Evolutionary conservation across 2,113 vertebrate genomes (phyloP).

Genomic region (Maccullochella peelii): DNA sequence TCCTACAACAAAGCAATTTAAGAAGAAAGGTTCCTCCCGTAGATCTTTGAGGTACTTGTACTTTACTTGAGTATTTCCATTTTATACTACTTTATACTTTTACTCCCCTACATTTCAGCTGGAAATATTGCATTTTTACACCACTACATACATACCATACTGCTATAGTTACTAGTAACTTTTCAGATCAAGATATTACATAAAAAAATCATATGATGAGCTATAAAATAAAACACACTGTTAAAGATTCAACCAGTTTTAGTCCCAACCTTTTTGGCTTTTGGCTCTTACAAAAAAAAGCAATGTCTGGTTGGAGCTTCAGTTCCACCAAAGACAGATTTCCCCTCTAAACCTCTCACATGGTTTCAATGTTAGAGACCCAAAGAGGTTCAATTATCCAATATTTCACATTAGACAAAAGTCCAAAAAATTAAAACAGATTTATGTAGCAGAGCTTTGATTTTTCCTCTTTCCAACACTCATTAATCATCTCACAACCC

Average conservation of each 20-base stretch:
- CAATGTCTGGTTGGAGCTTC: no score
- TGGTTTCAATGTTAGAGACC: not conserved
- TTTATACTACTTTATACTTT: not conserved
- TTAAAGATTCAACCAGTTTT: no score
- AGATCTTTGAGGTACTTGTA: not conserved
- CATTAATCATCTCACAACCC: not conserved
- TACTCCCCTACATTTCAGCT: not conserved
- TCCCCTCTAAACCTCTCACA: not conserved
- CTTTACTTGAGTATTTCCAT: not conserved
- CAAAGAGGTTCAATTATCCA: not conserved
- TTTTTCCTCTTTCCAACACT: not conserved
- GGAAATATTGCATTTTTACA: no score
- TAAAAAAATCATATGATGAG: not conserved
- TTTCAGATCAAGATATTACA: not conserved
- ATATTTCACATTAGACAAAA: not conserved
- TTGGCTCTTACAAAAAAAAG: not conserved
- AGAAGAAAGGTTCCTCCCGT: constrained; percentile 54
- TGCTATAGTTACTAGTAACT: not conserved
- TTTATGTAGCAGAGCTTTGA: not conserved
- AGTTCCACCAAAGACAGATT: not conserved
- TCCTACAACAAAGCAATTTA: constrained; percentile 63
- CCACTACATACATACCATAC: not conserved
- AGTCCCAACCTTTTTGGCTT: not conserved
- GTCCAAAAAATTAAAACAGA: not conserved
- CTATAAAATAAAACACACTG: not conserved